These are phyloP conservation scores for Lasioglossum zephyrum DNA, from an alignment of 2,888 invertebrate species.

Conservation along the genomic window DNA sequence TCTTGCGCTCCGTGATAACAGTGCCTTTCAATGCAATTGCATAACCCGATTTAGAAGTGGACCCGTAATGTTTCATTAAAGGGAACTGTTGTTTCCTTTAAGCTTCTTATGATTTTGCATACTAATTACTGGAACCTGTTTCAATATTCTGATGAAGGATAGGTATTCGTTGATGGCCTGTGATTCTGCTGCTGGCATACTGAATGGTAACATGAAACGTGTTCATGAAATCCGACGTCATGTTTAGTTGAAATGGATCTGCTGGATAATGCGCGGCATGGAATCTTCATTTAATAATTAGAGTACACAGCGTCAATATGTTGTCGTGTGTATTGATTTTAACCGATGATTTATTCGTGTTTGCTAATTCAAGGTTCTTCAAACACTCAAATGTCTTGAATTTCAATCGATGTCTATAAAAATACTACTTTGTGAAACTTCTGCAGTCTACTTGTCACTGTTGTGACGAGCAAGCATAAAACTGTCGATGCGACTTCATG, in stretches of 20 bases:
- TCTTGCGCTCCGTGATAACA: background rate
- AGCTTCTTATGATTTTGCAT: slow-evolving; percentile 1
- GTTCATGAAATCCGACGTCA: background rate
- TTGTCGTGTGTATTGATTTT: background rate
- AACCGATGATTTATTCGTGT: background rate
- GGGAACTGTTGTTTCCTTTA: background rate
- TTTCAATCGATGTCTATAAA: no score
- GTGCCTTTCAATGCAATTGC: background rate
- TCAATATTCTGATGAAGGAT: background rate
- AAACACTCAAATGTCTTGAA: no score
- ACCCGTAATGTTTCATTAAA: background rate
- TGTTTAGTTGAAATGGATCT: background rate
- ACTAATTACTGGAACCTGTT: background rate
- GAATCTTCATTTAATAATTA: background rate
- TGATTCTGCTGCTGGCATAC: background rate
- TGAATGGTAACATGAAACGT: background rate
- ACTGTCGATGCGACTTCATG: background rate
- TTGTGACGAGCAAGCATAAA: background rate
- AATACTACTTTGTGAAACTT: background rate
- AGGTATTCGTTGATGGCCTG: background rate
- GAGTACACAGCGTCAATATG: background rate
- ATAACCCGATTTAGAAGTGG: background rate
- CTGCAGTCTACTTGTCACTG: background rate
- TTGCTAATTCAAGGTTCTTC: no score
- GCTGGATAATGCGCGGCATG: background rate